Base-by-base conservation (phyloP, 2,797 vertebrate species). In the Phataginus tricuspis region DNA sequence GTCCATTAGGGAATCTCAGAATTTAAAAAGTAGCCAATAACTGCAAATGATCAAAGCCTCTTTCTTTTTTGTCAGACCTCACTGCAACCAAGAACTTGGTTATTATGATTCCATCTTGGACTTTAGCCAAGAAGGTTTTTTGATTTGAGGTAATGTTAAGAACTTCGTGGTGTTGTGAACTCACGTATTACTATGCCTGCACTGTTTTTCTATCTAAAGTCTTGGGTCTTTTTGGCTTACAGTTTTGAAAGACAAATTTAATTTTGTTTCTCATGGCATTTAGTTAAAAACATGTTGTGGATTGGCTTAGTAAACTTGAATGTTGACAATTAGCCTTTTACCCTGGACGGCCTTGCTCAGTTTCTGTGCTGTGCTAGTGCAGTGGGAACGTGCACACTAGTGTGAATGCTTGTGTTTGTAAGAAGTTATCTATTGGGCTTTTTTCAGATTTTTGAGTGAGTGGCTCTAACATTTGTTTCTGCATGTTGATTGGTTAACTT, bases 401-500 rank as follows among this genome's bases (percentile, higher is more conserved):
- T 5, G 7, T 55, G 16, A 16, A 5, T 15, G 27, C 5, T 45
- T 29, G 37, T 39, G 37, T 71, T 72, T 80, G 49, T 78, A 85
- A 97, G 91, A 94, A 95, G 75, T 45, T 93, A 21, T 2, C 5
- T 27, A 25, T 45, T 61, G n/a, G 72, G 86, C 85, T 66, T 21
- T 39, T 92, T 95, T 49, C 31, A 66, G 84, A 78, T 86, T 51
- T 91, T 75, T 86, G 78, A 92, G 83, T 91, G 77, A 93, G 80
- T 71, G 51, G 59, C 94, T 64, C 29, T 75, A n/a, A 25, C 83
- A 1, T 61, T 90, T 97, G 69, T 88, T 97, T 77, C 86, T 86
- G 68, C 63, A 51, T 90, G 25, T 55, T 71, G 89, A 92, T 97
- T 97, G 97, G 97, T 61, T 90, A 59, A 61, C 74, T 93, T 92